phyloP scores from a whole-genome alignment of 1,140 invertebrate genomes.

The Stegodyphus mimosarum region DNA sequence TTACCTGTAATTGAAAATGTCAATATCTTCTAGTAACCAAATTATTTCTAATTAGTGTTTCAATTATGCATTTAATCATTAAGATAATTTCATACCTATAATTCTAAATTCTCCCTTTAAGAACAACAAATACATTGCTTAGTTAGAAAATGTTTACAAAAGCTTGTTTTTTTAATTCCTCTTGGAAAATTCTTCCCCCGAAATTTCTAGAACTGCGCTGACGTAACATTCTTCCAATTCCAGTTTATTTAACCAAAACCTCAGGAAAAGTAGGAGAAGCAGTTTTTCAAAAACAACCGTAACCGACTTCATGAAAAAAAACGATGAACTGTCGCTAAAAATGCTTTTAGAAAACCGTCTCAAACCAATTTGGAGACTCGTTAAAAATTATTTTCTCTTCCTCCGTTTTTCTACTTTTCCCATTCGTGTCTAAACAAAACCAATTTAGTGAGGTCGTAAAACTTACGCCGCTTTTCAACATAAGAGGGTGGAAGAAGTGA shows the following conservation, averaged over 20 bases:
- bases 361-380: constrained; percentile 48
- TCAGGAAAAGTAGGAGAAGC: neutral
- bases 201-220: too few relatives aligned
- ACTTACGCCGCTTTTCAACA: constrained; percentile 40
- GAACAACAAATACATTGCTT: too few relatives aligned
- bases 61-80: too few relatives aligned
- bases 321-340: neutral
- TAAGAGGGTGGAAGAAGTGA: neutral
- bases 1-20: too few relatives aligned
- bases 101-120: too few relatives aligned
- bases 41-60: too few relatives aligned
- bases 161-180: too few relatives aligned
- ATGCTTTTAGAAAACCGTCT: constrained; percentile 19
- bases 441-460: constrained; percentile 44
- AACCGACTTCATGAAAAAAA: neutral
- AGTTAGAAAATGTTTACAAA: too few relatives aligned
- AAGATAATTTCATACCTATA: too few relatives aligned
- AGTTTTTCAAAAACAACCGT: too few relatives aligned
- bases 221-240: constrained; percentile 21
- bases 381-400: constrained; percentile 43
- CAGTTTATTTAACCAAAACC: neutral
- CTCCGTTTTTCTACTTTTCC: neutral
- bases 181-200: too few relatives aligned
- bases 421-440: constrained; percentile 37
- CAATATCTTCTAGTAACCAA: too few relatives aligned